Evolutionary conservation across 2,888 invertebrate genomes (phyloP), one percentile per base, ranked within the genome.

Genomic region (Julus scandinavius): DNA sequence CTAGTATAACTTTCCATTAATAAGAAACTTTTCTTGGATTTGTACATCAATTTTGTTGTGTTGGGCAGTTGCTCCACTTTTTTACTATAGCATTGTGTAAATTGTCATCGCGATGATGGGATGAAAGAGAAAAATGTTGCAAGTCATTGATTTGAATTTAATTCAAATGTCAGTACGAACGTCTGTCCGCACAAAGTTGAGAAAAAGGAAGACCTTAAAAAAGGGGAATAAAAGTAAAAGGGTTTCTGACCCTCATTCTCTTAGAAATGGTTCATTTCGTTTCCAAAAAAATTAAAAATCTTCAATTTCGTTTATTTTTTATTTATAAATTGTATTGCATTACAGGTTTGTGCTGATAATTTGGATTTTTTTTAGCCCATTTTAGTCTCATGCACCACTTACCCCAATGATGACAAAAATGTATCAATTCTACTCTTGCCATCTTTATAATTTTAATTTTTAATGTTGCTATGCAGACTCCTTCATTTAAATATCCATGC

Each of bases 171-270:
- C 58, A 58, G 58, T 58, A 58, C 15, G 58, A 17, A 58, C 15
- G 58, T 58, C 58, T 58, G 58, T 58, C 15, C 50, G 13, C 50
- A 29, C 1, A 49, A 11, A 15, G 4, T 58, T 58, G 15, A 15
- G 15, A 58, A 15, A 58, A 15, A 58, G 15, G 11, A 58, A 58
- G 58, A 58, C 58, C 17, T 58, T 58, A 15, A 15, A 15, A 58
- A 58, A 58, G 11, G 58, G 13, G 4, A 58, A 58, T 0, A 5
- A 58, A 58, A 58, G 58, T 58, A 58, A 15, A 15, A 50, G 17
- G 58, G 58, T 58, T 58, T 58, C 58, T 58, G 58, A 58, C 58
- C 58, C 15, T 58, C 58, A 58, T 58, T 58, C 58, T 58, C 15
- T 58, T 4, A 58, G 58, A 58, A 58, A 58, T 58, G 58, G 17